These are phyloP conservation scores for Xiphias gladius DNA, from an alignment of 2,113 vertebrate genomes.

Conservation along the genomic window DNA sequence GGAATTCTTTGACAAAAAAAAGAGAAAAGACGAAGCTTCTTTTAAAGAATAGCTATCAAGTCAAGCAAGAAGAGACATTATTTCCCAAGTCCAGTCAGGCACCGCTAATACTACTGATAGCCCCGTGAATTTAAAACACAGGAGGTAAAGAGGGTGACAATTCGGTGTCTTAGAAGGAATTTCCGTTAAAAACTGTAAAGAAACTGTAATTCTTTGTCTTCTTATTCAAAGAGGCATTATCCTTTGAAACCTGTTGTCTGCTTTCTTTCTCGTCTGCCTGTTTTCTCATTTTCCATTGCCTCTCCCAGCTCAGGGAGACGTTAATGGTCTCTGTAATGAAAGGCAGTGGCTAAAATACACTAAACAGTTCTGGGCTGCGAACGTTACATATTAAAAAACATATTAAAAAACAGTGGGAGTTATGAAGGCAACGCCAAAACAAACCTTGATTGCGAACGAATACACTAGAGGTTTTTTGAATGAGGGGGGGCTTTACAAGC, in stretches of 20 bases:
- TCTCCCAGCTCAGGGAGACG: neutral
- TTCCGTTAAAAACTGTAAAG: neutral
- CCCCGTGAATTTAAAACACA: constrained; percentile 12
- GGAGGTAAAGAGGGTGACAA: neutral
- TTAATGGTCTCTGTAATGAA: constrained; percentile 33
- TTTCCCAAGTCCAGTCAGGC: constrained; percentile 36
- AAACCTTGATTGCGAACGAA: constrained; percentile 8
- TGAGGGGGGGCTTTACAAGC: neutral
- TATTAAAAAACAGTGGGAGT: constrained; percentile 20
- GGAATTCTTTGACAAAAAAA: constrained; percentile 34
- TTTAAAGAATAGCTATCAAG: constrained; percentile 38
- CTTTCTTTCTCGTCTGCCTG: neutral
- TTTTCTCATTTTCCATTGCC: constrained; percentile 27
- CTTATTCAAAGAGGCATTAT: neutral
- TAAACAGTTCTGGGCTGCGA: neutral
- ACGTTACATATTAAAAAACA: constrained; percentile 4
- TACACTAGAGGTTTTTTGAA: neutral
- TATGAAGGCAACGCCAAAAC: neutral
- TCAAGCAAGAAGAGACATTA: constrained; percentile 20
- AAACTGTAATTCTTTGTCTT: neutral
- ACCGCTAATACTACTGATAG: constrained; percentile 26
- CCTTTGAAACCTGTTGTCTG: constrained; percentile 1
- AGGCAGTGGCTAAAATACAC: constrained; percentile 18
- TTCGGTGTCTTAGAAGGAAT: neutral
- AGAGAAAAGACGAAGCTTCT: constrained; percentile 32